These are phyloP conservation scores for Drosophila maculinotata DNA, from an alignment of 2,888 invertebrate genomes.

Conservation along the genomic window DNA sequence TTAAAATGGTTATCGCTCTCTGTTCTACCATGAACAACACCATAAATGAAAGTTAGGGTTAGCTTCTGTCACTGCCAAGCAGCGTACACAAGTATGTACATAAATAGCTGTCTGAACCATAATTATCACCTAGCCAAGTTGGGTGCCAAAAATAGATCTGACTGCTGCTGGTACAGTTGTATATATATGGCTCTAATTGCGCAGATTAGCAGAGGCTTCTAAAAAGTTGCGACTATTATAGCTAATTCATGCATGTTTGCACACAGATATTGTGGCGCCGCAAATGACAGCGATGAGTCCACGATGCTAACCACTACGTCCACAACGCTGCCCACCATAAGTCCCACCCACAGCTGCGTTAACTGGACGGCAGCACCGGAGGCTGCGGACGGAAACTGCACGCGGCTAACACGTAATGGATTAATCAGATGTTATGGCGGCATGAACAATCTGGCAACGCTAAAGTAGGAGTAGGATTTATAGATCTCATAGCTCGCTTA, in stretches of 20 bases:
- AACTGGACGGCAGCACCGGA: constrained; percentile 80
- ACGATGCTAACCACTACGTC: neutral
- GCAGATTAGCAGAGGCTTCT: constrained; percentile 19
- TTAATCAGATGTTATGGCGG: constrained; percentile 81
- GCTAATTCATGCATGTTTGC: neutral
- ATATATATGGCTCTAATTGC: constrained; percentile 19
- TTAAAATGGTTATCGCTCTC: neutral
- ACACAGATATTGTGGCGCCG: constrained; percentile 13
- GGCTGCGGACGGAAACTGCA: constrained; percentile 79
- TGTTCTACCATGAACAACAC: neutral
- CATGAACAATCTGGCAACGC: constrained; percentile 76
- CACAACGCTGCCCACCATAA: neutral
- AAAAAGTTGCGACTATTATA: neutral
- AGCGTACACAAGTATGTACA: neutral
- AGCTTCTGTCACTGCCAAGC: neutral
- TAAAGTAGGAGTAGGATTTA: constrained; percentile 60
- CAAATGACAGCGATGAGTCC: constrained; percentile 2
- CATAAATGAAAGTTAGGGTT: neutral
- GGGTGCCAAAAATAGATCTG: constrained; percentile 29
- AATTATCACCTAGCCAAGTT: constrained; percentile 49
- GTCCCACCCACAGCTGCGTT: constrained; percentile 55
- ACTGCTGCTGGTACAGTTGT: neutral
- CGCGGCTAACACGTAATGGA: constrained; percentile 67
- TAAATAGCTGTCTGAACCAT: neutral
- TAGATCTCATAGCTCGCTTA: neutral